Percentiles rank a stretch among this genome's conserved stretches.
phyloP scores from a whole-genome alignment of 2,888 invertebrate species.

The Drosophila robusta region DNA sequence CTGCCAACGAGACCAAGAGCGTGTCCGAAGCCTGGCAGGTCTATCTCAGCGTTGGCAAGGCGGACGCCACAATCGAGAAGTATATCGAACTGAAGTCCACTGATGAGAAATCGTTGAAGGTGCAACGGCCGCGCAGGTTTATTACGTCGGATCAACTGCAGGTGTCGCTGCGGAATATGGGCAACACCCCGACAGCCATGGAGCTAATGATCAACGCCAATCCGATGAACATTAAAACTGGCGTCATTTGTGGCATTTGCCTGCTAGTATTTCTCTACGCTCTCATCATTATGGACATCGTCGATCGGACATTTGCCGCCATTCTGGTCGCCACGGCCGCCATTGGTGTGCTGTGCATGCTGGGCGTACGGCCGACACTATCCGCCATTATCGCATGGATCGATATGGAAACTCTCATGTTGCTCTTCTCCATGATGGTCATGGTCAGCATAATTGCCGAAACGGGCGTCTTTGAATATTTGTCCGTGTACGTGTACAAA shows the following conservation, averaged over 20 bases:
- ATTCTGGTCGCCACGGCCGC: slow-evolving; percentile 87
- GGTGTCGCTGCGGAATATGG: slow-evolving; percentile 3
- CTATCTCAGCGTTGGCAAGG: not conserved
- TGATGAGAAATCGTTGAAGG: too few relatives aligned
- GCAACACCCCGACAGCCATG: slow-evolving; percentile 17
- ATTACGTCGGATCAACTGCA: not conserved
- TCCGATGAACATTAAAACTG: slow-evolving; percentile 88
- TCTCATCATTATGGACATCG: slow-evolving; percentile 91
- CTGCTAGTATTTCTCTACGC: slow-evolving; percentile 91
- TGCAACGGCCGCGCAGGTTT: too few relatives aligned
- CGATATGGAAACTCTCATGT: slow-evolving; percentile 88
- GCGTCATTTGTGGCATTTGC: slow-evolving; percentile 90
- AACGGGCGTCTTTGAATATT: slow-evolving; percentile 91
- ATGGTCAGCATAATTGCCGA: slow-evolving; percentile 90
- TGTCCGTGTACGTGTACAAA: slow-evolving; percentile 89
- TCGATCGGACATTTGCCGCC: slow-evolving; percentile 85
- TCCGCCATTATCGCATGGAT: slow-evolving; percentile 89
- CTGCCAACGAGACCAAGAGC: not conserved
- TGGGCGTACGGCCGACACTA: slow-evolving; percentile 89
- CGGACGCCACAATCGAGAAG: too few relatives aligned
- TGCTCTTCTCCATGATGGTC: slow-evolving; percentile 92
- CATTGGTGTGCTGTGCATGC: slow-evolving; percentile 88
- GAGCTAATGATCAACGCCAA: slow-evolving; percentile 86
- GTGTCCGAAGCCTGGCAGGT: not conserved
- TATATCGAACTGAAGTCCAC: too few relatives aligned